Base-by-base conservation (phyloP, 2,888 invertebrate species). In the Formica aserva region DNA sequence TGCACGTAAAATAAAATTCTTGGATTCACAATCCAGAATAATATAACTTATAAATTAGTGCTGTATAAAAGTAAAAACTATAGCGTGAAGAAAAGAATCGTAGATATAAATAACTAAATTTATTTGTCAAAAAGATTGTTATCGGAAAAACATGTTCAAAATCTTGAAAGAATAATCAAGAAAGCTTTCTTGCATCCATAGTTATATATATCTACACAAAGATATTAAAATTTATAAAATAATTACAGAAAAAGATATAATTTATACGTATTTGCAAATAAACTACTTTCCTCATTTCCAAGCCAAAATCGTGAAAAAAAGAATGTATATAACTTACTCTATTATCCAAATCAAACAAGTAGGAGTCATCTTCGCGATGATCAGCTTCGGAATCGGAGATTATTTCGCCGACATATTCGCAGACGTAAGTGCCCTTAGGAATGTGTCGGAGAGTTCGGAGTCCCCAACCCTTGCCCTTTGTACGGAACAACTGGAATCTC, bases 361-460 rank as follows among this genome's bases (percentile, higher is more conserved):
- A 99, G 38, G 98, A 98, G 95, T 99, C 98, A 91, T 97, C 97
- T 85, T 97, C 96, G 69, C 98, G 95, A 18, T 97, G 96, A 95
- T 98, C 98, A 0, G 98, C 98, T 91, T 97, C 97, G 32, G 96
- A 96, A 94, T 98, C 97, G 9, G 97, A 96, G 89, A 99, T 97
- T 90, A 99, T 97, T 95, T 99, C 98, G 8, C 99, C 99, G 86
- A 97, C 96, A 95, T 99, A 99, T 92, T 97, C 97, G 94, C 98
- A 98, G 2, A 98, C 97, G 92, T 97, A 98, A 5, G 97, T 96
- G 48, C 98, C 98, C 92, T 97, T 97, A 11, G 96, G 95, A 91
- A 98, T 97, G 85, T 95, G 95, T 82, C 96, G 95, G 72, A 97
- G 93, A 0, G 98, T 96, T 85, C 97, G 96, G 48, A 98, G 97